phyloP scores from a whole-genome alignment of 2,888 invertebrate species.

The Petrophora chlorosata region DNA sequence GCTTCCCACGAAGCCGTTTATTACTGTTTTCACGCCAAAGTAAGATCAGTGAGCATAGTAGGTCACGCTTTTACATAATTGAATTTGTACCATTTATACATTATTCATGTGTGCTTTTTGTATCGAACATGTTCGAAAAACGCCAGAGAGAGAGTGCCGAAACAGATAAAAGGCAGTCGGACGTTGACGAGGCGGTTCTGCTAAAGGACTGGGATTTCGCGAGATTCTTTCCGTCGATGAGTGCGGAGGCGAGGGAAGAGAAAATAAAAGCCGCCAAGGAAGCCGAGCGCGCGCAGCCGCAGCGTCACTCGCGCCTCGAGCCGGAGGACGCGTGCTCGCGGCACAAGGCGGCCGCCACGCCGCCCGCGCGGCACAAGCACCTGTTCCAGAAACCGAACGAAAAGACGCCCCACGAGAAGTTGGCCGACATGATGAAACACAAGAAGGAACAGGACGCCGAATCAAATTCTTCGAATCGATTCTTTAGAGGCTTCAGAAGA shows the following conservation, averaged over 20 bases:
- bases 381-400: conserved; percentile 63
- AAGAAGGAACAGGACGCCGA: conserved; percentile 89
- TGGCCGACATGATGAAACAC: conserved; percentile 82
- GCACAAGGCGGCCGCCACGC: conserved; percentile 73
- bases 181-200: conserved; percentile 90
- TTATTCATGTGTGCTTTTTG: conserved; percentile 76
- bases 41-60: conserved; percentile 77
- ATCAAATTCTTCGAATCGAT: conserved; percentile 87
- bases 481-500: conserved; percentile 90
- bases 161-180: conserved; percentile 76
- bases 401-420: conserved; percentile 73
- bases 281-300: conserved; percentile 65
- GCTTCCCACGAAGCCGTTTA: conserved; percentile 24
- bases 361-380: conserved; percentile 71
- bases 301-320: conserved; percentile 74
- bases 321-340: conserved; percentile 77
- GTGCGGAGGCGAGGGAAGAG: conserved; percentile 58
- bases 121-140: conserved; percentile 71
- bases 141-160: conserved; percentile 68
- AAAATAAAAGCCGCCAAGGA: conserved; percentile 71
- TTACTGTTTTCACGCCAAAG: conserved; percentile 71
- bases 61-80: conserved; percentile 42
- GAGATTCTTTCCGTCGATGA: conserved; percentile 89
- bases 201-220: conserved; percentile 95
- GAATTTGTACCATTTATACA: conserved; percentile 39